Base-by-base conservation (phyloP, 1,140 invertebrate species). In the Anastrepha ludens region DNA sequence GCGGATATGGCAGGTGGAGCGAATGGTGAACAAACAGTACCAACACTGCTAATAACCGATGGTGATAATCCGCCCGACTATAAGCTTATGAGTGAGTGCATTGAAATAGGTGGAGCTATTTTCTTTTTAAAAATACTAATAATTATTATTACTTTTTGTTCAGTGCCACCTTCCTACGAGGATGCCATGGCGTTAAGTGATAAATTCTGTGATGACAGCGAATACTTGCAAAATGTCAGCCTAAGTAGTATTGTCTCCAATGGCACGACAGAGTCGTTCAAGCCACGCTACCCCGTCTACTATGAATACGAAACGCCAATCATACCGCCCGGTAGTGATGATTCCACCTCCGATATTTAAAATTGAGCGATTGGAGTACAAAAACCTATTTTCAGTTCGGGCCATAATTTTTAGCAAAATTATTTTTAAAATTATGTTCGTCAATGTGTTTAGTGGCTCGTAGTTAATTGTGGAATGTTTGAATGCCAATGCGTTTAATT, bases 281-380 rank as follows among this genome's bases (percentile, higher is more conserved):
- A 92, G 89, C 92, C 92, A 88, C 91, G 91, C 89, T 93, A 93
- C 90, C 92, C 92, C 88, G 92, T 93, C 89, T 93, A 93, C 91
- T 93, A 92, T 89, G 91, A 93, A 87, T 93, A 93, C 89, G 92
- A 93, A 90, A 93, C 92, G 89, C 92, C 92, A 89, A 92, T 91
- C 89, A 92, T 92, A 92, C 92, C 92, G 91, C 92, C 92, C 91
- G 92, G 92, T 92, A 92, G 91, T 92, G 92, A 92, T 91, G 92
- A 92, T 92, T 92, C 91, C 87, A 91, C 90, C 58, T 87, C 86
- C 59, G 86, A 87, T 87, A 87, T 87, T 65, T 87, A 87, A n/a
- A 67, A 67, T 60, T 44, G 62, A 59, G 39, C 44, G 29, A 65
- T 62, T 65, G 39, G 50, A 62, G 17, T 65, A 60, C 55, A 60